Evolutionary conservation across 2,113 vertebrate species (phyloP), one percentile per base, ranked within the genome.

Genomic region (Vidua chalybeata): DNA sequence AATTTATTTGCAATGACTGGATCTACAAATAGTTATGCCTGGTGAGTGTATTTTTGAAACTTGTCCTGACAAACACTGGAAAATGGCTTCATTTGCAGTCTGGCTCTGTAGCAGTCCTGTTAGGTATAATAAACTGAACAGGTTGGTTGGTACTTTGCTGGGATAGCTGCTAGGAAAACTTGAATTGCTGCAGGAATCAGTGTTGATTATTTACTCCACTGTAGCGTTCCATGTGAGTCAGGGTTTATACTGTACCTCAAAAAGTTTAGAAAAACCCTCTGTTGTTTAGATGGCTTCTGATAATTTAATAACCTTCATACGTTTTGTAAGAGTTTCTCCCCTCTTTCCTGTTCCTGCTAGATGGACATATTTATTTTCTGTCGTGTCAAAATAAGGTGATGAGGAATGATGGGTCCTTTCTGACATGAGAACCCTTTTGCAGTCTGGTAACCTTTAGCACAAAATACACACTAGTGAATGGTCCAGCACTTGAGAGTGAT

Each of bases 391-490:
- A 96, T 97, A 97, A 97, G 94, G 91, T 96, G 94, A 93, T 94
- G 84, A 92, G 92, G 85, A 97, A 95, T 97, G 96, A 93, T 95
- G 91, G 88, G 74, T 94, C 90, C 84, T 96, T 97, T 94, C 94
- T 73, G 90, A 95, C 91, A 93, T 46, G 69, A 96, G 87, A 94
- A 91, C 87, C 72, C 85, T 96, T 97, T 93, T 96, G 97, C 96
- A 97, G 94, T 97, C 96, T 95, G 79, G 80, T 97, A 94, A 97
- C 97, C 96, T 98, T 96, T 97, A 97, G 90, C 97, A 97, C n/a
- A 97, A 96, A 68, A 96, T 91, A 97, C 91, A 94, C 77, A 66
- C 69, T 86, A 86, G 95, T 95, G 95, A 97, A 96, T 97, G 96
- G 97, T 92, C 92, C 92, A 95, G 96, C 95, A 97, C 96, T 96